Conservation (phyloP, 2,888 invertebrate genomes). For the Melipona beecheii region DNA sequence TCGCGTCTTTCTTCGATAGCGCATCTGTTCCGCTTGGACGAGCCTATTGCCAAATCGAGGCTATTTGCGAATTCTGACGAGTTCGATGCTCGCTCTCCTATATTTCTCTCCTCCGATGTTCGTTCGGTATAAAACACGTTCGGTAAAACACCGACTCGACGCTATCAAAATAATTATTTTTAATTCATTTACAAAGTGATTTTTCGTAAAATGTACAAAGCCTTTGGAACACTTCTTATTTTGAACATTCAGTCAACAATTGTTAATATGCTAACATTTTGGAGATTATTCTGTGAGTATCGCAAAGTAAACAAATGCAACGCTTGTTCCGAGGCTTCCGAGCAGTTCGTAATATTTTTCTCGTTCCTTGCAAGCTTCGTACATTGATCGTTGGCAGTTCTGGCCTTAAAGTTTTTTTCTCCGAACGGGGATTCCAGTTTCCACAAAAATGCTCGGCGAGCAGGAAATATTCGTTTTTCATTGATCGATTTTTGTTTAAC, state of each 20-base stretch:
- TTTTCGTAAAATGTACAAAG: no score
- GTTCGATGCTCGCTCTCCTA: conserved; percentile 19
- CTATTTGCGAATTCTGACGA: conserved; percentile 20
- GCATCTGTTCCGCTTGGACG: conserved; percentile 55
- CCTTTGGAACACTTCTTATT: no score
- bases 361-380: no score
- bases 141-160: neutral
- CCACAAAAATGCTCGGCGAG: neutral
- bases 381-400: no score
- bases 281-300: no score
- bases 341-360: no score
- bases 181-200: no score
- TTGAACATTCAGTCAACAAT: no score
- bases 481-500: neutral
- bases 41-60: conserved; percentile 32
- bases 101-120: neutral
- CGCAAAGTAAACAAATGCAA: no score
- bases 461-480: conserved; percentile 2
- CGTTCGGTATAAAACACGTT: neutral
- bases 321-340: no score
- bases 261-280: no score
- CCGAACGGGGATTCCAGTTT: neutral
- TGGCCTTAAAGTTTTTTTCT: neutral
- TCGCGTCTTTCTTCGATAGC: conserved; percentile 31
- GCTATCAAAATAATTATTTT: no score